Percentiles rank a stretch among this genome's conserved stretches.
Evolutionary conservation across 92 coral and sea anemone genomes (phyloP).

Genomic region (Zoanthus solanderi): DNA sequence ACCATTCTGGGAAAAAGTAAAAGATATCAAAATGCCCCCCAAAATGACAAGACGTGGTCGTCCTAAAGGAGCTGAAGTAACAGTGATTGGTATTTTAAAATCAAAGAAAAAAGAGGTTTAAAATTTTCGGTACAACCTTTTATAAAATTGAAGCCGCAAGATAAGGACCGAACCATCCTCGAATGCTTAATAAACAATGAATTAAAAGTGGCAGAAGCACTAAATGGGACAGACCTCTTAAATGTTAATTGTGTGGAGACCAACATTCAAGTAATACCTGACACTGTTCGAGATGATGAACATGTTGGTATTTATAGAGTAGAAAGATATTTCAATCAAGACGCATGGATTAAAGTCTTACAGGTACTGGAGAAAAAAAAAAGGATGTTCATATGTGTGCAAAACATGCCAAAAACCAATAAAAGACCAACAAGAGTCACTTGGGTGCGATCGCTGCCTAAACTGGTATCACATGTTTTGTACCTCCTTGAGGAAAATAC

Average conservation of each 20-base stretch:
- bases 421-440: background rate
- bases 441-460: conserved; percentile 5
- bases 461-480: background rate
- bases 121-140: conserved; percentile 47
- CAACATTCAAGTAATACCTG: conserved; percentile 53
- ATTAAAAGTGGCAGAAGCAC: conserved; percentile 47
- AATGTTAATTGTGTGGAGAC: conserved; percentile 28
- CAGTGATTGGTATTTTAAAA: conserved; percentile 60
- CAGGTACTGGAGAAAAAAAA: conserved; percentile 46
- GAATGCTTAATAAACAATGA: conserved; percentile 41
- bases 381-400: conserved; percentile 41
- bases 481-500: background rate
- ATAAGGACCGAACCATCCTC: conserved; percentile 58
- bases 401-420: conserved; percentile 33
- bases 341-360: conserved; percentile 58
- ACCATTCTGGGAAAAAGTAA: too few species aligned
- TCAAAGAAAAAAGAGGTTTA: conserved; percentile 45
- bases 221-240: conserved; percentile 51
- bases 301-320: conserved; percentile 56
- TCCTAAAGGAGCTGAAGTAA: conserved; percentile 68
- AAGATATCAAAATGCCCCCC: conserved; percentile 58
- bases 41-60: conserved; percentile 61
- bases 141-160: conserved; percentile 29
- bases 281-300: conserved; percentile 57
- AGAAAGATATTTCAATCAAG: conserved; percentile 51